Base-by-base conservation (phyloP, 1,140 invertebrate species). In the Melitaea cinxia region DNA sequence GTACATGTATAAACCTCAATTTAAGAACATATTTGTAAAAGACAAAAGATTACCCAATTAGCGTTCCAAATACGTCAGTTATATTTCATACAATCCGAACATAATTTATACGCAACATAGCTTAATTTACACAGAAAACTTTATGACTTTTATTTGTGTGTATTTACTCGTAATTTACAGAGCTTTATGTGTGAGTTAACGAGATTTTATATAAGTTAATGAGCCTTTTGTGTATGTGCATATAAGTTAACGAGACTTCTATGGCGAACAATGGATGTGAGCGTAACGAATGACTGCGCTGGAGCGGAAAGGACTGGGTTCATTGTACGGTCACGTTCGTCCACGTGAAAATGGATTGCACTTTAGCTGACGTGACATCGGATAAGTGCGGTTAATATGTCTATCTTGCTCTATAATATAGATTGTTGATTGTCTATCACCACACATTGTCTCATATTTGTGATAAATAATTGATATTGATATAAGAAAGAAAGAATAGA, bases 291-390 rank as follows among this genome's bases (percentile, higher is more conserved):
- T 65, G 72, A 68, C 75, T 74, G 65, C 82, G 66, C 47, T 66
- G 69, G 66, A 37, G 76, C 75, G 80, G 68, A 79, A 80, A 75
- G 72, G 78, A 71, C 73, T n/a, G 64, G 71, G 81, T 73, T 82
- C 78, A 79, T 47, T 56, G 61, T 63, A 67, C 52, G 75, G 28
- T 70, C 77, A 45, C 42, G 37, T 30, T 70, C 63, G 47, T 45
- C 62, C 55, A 39, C 60, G 56, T 42, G 33, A 15, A 55, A 28
- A 35, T 42, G 47, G 53, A 65, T 53, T 58, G 55, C 54, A 65
- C 47, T 42, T 33, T 45, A 45, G 39, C 39, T 47, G 42, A 21
- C 21, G 23, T 23, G 17, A 14, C 17, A 17, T 42, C 37, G 15
- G 37, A 42, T 23, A 21, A 45, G 12, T 12, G 14, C 42, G 21